These are phyloP conservation scores for Miniopterus natalensis DNA, from an alignment of 2,113 vertebrate genomes.

Conservation along the genomic window DNA sequence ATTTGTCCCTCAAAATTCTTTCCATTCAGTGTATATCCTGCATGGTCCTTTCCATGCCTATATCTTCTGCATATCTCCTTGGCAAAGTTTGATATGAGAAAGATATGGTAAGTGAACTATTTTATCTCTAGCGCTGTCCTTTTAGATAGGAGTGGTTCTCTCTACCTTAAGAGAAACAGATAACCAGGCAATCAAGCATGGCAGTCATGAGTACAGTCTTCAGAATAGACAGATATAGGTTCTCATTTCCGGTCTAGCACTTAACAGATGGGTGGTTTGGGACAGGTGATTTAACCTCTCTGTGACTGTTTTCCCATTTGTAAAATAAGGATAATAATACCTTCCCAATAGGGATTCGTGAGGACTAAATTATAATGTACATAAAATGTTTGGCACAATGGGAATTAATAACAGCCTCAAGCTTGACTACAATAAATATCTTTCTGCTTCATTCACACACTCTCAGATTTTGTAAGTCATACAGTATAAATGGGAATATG, in stretches of 20 bases:
- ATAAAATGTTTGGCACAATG: constrained; percentile 71
- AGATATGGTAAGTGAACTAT: background rate
- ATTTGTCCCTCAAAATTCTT: constrained; percentile 45
- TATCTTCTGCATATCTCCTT: background rate
- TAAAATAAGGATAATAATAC: constrained; percentile 76
- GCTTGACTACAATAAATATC: constrained; percentile 64
- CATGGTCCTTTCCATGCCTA: background rate
- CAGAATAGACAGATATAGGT: background rate
- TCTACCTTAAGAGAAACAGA: background rate
- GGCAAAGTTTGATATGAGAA: background rate
- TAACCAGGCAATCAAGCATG: background rate
- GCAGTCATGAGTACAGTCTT: background rate
- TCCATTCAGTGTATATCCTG: background rate
- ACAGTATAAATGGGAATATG: constrained; percentile 40
- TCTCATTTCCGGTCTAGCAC: constrained; percentile 17
- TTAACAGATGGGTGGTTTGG: constrained; percentile 12
- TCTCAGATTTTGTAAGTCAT: constrained; percentile 53
- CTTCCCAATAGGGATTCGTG: constrained; percentile 69
- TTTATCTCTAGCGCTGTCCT: background rate
- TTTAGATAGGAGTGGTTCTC: background rate
- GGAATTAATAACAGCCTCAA: constrained; percentile 69
- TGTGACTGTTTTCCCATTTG: constrained; percentile 70
- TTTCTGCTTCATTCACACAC: constrained; percentile 55
- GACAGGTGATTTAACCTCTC: constrained; percentile 74
- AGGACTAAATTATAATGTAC: constrained; percentile 77